These are phyloP conservation scores for Nansenia antarctica DNA, from an alignment of 2,113 vertebrate species.

Conservation along the genomic window DNA sequence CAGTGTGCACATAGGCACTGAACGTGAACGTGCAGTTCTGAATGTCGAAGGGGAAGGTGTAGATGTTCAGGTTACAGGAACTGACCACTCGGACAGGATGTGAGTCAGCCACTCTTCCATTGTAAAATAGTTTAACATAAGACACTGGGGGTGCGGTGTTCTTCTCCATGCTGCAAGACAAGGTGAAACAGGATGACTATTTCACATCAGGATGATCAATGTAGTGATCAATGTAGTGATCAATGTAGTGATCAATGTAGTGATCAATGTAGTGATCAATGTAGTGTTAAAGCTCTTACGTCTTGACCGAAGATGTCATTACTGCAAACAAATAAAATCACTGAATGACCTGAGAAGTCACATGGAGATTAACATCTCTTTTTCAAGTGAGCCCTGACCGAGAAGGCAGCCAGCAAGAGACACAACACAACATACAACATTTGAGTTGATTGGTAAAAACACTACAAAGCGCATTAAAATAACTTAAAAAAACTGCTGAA, in stretches of 20 bases:
- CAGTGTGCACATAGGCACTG: slow-evolving; percentile 58
- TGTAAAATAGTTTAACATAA: slow-evolving; percentile 47
- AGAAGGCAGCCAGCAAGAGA: too few species aligned
- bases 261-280: too few species aligned
- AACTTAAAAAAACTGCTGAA: too few species aligned
- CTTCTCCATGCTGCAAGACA: slow-evolving; percentile 63
- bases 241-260: too few species aligned
- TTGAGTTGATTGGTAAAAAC: too few species aligned
- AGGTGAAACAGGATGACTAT: neutral
- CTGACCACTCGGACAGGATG: slow-evolving; percentile 64
- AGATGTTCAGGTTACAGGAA: slow-evolving; percentile 74
- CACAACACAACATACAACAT: too few species aligned
- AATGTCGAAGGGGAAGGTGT: slow-evolving; percentile 74
- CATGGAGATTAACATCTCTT: too few species aligned
- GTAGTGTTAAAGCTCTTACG: neutral
- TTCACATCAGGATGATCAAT: too few species aligned
- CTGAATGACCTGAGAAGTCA: neutral
- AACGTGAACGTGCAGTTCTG: slow-evolving; percentile 74
- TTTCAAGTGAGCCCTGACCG: too few species aligned
- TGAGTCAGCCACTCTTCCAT: slow-evolving; percentile 36
- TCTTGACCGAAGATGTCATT: neutral
- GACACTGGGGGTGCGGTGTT: slow-evolving; percentile 64
- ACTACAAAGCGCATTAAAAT: too few species aligned
- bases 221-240: too few species aligned
- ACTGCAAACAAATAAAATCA: neutral